Conservation (phyloP, 2,113 vertebrate species). For the Ceratotherium simum region DNA sequence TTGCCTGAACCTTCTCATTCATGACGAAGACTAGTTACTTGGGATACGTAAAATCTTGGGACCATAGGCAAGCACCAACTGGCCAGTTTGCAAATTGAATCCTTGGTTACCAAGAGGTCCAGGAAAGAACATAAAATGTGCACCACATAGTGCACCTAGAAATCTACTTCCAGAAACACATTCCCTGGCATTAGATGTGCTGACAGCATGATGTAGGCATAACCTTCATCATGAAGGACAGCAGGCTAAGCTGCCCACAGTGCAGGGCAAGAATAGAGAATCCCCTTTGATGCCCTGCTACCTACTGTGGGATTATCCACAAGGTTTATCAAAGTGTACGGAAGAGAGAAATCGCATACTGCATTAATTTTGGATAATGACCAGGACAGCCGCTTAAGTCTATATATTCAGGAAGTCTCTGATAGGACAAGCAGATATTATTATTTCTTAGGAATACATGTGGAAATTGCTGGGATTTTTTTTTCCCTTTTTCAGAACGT, state of each 20-base stretch:
- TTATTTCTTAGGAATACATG: conserved; percentile 8
- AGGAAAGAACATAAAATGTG: neutral
- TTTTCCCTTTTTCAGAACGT: neutral
- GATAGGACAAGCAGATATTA: neutral
- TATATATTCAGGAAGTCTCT: conserved; percentile 5
- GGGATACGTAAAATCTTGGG: neutral
- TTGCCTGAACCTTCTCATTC: conserved; percentile 2
- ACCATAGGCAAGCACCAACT: neutral
- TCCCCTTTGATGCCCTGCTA: neutral
- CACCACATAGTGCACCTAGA: neutral
- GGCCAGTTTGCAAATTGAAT: conserved; percentile 41
- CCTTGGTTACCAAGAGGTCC: neutral
- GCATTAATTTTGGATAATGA: neutral
- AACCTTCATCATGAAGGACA: neutral
- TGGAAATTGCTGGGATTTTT: neutral
- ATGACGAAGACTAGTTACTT: neutral
- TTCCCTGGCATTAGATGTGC: neutral
- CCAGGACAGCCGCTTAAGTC: neutral
- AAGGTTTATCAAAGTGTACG: neutral
- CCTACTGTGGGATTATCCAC: neutral
- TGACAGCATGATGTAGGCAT: neutral
- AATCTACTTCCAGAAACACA: neutral
- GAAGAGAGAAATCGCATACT: neutral
- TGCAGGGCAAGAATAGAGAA: neutral
- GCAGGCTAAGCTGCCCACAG: neutral